Evolutionary conservation across 2,797 vertebrate genomes (phyloP).

Genomic region (Myoxocephalus aenaeus): DNA sequence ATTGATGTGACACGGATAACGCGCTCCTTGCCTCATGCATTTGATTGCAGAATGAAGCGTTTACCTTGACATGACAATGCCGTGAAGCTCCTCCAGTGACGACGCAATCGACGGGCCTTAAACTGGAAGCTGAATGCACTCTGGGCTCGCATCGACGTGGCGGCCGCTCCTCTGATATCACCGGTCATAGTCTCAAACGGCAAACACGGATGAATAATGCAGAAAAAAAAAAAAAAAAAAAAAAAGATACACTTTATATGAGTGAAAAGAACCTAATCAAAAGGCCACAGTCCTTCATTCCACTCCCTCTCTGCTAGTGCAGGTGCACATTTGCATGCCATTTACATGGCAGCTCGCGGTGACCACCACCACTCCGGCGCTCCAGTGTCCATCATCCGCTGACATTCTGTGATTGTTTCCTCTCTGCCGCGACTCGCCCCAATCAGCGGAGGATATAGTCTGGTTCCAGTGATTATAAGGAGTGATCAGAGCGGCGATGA

Average conservation of each 20-base stretch:
- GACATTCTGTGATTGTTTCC: constrained; percentile 81
- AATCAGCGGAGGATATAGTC: constrained; percentile 80
- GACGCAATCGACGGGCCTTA: constrained; percentile 7
- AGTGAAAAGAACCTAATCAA: constrained; percentile 76
- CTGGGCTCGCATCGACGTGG: constrained; percentile 34
- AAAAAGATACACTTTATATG: constrained; percentile 64
- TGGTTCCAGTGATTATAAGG: constrained; percentile 80
- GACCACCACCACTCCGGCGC: constrained; percentile 69
- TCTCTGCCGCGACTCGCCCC: constrained; percentile 66
- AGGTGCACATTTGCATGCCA: constrained; percentile 85
- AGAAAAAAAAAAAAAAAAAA: constrained; percentile 49
- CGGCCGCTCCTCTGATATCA: constrained; percentile 12
- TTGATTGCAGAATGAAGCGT: constrained; percentile 52
- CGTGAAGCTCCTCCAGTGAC: constrained; percentile 17
- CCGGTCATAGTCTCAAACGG: constrained; percentile 48
- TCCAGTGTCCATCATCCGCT: constrained; percentile 76
- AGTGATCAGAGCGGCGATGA: constrained; percentile 77
- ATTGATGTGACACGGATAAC: constrained; percentile 35
- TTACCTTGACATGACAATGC: constrained; percentile 36
- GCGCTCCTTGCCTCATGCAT: constrained; percentile 43
- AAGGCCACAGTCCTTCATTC: constrained; percentile 76
- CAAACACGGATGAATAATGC: constrained; percentile 68
- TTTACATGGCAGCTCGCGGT: constrained; percentile 78
- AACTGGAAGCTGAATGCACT: constrained; percentile 50
- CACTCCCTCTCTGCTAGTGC: constrained; percentile 67